Evolutionary conservation across 1,140 invertebrate species (phyloP), one percentile per base, ranked within the genome.

Genomic region (Euwallacea fornicatus): DNA sequence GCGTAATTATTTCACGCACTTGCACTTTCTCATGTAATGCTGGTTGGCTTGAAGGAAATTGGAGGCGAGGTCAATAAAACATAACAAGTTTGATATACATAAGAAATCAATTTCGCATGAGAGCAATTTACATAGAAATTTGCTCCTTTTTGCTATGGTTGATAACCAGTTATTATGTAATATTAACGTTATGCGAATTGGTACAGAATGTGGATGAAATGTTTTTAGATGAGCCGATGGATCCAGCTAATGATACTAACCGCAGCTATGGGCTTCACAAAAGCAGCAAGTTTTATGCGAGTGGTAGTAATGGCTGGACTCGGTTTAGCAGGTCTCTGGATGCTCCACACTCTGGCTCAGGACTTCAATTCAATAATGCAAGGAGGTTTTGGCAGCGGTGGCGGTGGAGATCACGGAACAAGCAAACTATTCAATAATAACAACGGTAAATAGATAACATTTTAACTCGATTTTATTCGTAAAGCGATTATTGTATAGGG

Each of bases 271-370:
- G 71, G 72, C 46, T 16, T 75, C n/a, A 69, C 66, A 54, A 78
- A 75, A 56, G 65, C 75, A 3, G 68, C 72, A 33, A 70, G 65
- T 72, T 76, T 78, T 53, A 66, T 78, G 58, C 71, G 66, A 66
- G 1, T 76, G 10, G 69, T 79, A 7, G 69, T 78, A 43, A 68
- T 78, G 55, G 75, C 77, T 44, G 72, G 66, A 41, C 61, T 79
- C 15, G 78, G 78, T 10, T 66, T 79, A 66, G 74, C 73, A n/a
- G 78, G 78, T 13, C 43, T 79, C 42, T 79, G 77, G 76, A 78
- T 79, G 77, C 61, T 77, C 9, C 78, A 79, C 47, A 75, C 75
- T 8, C 46, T 79, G 21, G 78, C 78, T 11, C 73, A 77, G 65
- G 78, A 79, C 69, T 79, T 75, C 54, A 62, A 72, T 33, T 66